phyloP scores from a whole-genome alignment of 2,797 vertebrate species.

The Argya squamiceps region DNA sequence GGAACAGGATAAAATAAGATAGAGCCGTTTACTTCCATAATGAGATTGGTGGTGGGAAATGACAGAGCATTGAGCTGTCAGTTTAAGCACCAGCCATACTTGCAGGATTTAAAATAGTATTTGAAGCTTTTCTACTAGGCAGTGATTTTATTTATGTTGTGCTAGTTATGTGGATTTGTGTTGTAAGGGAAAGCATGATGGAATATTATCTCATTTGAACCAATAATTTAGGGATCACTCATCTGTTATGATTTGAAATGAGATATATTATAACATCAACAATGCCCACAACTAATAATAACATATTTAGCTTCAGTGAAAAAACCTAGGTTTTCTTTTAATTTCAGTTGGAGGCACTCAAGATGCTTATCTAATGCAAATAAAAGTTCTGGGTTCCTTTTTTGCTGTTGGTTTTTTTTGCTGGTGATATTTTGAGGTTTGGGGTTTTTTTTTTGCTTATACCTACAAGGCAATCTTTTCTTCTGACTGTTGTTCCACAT shows the following conservation, averaged over 20 bases:
- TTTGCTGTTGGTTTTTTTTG: neutral
- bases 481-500: conserved; percentile 1
- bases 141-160: conserved; percentile 38
- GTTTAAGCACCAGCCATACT: conserved; percentile 32
- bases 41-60: conserved; percentile 52
- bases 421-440: neutral
- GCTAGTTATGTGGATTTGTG: conserved; percentile 43
- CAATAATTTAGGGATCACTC: conserved; percentile 33
- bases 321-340: neutral
- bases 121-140: conserved; percentile 34
- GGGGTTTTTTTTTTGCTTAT: neutral
- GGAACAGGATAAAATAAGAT: conserved; percentile 28
- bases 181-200: neutral
- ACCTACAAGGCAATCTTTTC: neutral
- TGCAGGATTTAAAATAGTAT: conserved; percentile 54
- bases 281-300: neutral
- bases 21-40: conserved; percentile 29
- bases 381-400: neutral
- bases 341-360: neutral
- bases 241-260: conserved; percentile 38
- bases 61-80: conserved; percentile 56
- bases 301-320: neutral
- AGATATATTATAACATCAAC: neutral
- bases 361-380: neutral
- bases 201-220: conserved; percentile 25